A percentile compares a stretch with the other conserved stretches of the same genome.
Conservation (phyloP, 2,888 invertebrate genomes). For the Troides oblongomaculatus region DNA sequence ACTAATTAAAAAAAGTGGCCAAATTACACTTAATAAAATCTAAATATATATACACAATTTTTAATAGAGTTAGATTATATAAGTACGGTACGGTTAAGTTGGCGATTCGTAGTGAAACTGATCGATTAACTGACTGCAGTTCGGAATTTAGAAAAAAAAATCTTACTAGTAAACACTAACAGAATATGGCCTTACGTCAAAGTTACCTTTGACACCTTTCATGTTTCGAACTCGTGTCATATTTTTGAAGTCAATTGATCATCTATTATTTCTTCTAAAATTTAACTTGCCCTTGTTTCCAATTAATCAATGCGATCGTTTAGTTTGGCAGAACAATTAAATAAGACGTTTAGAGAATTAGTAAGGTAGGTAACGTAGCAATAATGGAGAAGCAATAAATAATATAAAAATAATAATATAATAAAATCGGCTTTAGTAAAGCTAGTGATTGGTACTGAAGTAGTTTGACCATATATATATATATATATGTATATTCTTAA, state of each 20-base stretch:
- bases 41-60: slow-evolving; percentile 77
- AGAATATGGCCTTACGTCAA: background rate
- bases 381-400: slow-evolving; percentile 72
- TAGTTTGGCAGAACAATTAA: slow-evolving; percentile 16
- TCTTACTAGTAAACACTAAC: background rate
- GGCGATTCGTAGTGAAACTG: slow-evolving; percentile 38
- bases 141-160: too few species aligned
- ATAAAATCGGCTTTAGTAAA: slow-evolving; percentile 70
- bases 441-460: slow-evolving; percentile 76
- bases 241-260: background rate
- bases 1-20: slow-evolving; percentile 69
- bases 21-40: slow-evolving; percentile 77
- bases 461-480: slow-evolving; percentile 53
- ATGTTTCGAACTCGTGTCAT: background rate
- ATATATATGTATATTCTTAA: slow-evolving; percentile 50
- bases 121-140: slow-evolving; percentile 1
- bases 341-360: slow-evolving; percentile 38
- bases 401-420: slow-evolving; percentile 55
- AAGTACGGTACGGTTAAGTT: slow-evolving; percentile 48
- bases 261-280: slow-evolving; percentile 5
- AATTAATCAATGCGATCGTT: background rate
- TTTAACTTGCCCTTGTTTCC: background rate
- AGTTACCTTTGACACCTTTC: background rate
- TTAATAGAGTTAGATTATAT: slow-evolving; percentile 65
- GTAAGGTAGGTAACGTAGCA: slow-evolving; percentile 67